phyloP scores from a whole-genome alignment of 2,113 vertebrate species.

The Crotalus helleri region DNA sequence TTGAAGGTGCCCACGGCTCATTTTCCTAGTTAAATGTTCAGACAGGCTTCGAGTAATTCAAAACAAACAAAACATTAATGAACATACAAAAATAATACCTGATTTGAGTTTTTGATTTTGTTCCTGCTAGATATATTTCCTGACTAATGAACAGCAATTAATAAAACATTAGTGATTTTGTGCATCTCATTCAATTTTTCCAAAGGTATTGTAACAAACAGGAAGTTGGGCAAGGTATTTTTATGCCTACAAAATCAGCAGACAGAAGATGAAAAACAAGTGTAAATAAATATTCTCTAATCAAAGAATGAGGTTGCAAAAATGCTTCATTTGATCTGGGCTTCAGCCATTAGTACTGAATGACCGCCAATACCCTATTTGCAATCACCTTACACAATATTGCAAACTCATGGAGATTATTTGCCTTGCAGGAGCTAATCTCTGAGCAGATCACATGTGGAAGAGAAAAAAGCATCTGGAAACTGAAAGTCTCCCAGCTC shows the following conservation, averaged over 20 bases:
- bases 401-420: background rate
- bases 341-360: background rate
- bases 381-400: background rate
- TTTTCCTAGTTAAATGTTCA: background rate
- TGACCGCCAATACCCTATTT: background rate
- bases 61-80: background rate
- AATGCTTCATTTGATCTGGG: background rate
- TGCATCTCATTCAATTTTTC: background rate
- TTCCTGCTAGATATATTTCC: accelerated
- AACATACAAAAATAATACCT: background rate
- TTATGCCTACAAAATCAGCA: background rate
- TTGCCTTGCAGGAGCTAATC: conserved; percentile 17
- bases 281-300: background rate
- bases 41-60: background rate
- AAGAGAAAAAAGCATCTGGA: conserved; percentile 21
- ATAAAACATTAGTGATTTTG: background rate
- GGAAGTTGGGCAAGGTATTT: background rate
- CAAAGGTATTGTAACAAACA: background rate
- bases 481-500: conserved; percentile 18
- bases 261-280: background rate
- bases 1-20: background rate
- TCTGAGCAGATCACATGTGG: background rate
- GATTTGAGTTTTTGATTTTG: background rate
- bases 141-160: background rate
- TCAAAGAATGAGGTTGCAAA: background rate